A percentile compares a stretch with the other conserved stretches of the same genome.
phyloP scores from a whole-genome alignment of 2,113 vertebrate genomes.

The Channa argus region DNA sequence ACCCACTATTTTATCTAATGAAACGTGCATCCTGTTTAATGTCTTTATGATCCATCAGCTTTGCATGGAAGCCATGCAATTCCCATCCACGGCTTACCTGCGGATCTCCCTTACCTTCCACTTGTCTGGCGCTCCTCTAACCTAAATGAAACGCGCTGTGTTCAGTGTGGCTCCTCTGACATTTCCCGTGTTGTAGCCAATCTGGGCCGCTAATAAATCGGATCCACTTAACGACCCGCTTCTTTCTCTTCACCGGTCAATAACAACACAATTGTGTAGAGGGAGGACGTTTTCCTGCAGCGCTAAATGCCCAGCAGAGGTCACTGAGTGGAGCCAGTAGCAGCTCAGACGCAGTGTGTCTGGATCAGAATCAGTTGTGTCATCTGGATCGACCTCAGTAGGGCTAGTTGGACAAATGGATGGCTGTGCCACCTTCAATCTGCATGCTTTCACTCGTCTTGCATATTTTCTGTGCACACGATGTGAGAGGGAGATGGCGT shows the following conservation, averaged over 20 bases:
- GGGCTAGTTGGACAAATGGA: slow-evolving; percentile 6
- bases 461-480: slow-evolving; percentile 10
- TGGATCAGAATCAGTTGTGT: slow-evolving; percentile 18
- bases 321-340: slow-evolving; percentile 19
- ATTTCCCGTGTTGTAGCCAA: slow-evolving; percentile 30
- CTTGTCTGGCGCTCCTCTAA: slow-evolving; percentile 28
- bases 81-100: background rate
- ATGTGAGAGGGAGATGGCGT: slow-evolving; percentile 16
- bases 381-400: slow-evolving; percentile 26
- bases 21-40: background rate
- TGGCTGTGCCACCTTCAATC: slow-evolving; percentile 5
- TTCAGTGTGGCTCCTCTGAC: slow-evolving; percentile 33
- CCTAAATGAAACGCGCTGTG: slow-evolving; percentile 23
- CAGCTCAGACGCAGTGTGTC: slow-evolving; percentile 16
- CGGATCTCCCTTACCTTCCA: slow-evolving; percentile 62
- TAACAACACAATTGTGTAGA: slow-evolving; percentile 40
- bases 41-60: background rate
- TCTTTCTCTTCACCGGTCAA: slow-evolving; percentile 28
- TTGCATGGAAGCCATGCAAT: slow-evolving; percentile 11
- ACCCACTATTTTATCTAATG: background rate
- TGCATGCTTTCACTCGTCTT: slow-evolving; percentile 17
- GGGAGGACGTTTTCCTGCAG: background rate
- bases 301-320: slow-evolving; percentile 17
- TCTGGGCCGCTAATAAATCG: slow-evolving; percentile 53
- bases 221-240: slow-evolving; percentile 58